These are phyloP conservation scores for Artibeus lituratus DNA, from an alignment of 2,797 vertebrate species.

Conservation along the genomic window DNA sequence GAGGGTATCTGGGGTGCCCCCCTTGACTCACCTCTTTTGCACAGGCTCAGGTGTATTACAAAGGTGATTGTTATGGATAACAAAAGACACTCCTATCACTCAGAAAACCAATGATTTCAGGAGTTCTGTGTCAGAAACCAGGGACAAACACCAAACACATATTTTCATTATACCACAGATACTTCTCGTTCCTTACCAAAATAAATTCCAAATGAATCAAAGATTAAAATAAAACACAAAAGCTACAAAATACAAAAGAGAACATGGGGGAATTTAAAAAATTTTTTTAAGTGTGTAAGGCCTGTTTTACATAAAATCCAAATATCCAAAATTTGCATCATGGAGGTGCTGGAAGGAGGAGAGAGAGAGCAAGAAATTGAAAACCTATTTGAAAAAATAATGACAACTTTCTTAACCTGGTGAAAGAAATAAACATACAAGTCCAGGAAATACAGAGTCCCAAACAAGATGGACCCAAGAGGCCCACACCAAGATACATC, in stretches of 20 bases:
- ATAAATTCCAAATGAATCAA: neutral
- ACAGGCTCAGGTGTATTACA: neutral
- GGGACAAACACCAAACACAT: neutral
- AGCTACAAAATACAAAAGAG: neutral
- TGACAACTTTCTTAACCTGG: neutral
- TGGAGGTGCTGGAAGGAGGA: neutral
- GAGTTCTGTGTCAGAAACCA: neutral
- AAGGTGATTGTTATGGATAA: neutral
- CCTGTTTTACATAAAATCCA: neutral
- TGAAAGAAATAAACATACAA: neutral
- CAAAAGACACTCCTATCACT: neutral
- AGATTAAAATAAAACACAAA: slow-evolving; percentile 12
- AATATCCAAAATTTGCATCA: neutral
- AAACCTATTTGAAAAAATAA: neutral
- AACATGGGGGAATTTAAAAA: no score
- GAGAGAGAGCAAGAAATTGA: neutral
- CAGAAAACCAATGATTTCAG: neutral
- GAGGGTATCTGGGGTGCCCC: neutral
- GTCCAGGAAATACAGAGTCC: neutral
- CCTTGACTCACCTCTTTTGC: neutral
- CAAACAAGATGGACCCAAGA: neutral
- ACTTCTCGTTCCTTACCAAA: neutral
- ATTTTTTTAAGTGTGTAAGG: neutral
- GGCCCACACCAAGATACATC: neutral
- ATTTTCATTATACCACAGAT: neutral